Evolutionary conservation across 2,888 invertebrate species (phyloP), one percentile per base, ranked within the genome.

Genomic region (Polylopha cassiicola): DNA sequence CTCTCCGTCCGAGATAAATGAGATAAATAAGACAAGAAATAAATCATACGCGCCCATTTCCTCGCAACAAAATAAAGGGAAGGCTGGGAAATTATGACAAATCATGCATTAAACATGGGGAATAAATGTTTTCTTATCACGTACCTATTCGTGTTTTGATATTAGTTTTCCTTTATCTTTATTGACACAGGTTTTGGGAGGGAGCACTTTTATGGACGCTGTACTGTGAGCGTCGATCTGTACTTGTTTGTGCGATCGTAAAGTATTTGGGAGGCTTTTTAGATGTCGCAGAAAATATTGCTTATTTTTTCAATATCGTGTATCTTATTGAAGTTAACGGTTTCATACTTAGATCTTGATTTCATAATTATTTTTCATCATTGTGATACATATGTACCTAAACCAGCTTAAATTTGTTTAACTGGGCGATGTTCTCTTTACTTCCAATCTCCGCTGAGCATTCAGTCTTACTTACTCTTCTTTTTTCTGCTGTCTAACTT

Each of bases 121-220:
- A 84, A 85, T 85, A 84, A 85, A 85, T 85, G 85, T 85, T 85
- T 84, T 84, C 85, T 84, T 84, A 85, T 84, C 85, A 85, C 85
- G 85, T 84, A 76, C 80, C 82, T 84, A 82, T 78, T 81, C 76
- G 76, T 82, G 82, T 80, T 84, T 77, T 76, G 78, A 82, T 84
- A 85, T 85, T 84, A 84, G 84, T 84, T 84, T 80, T 75, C 74
- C 79, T 81, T 84, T 85, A 84, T 85, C 84, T 84, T 81, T 82
- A 82, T 84, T 81, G 85, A 81, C 84, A 79, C 84, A 84, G 84
- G 80, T 81, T 82, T 76, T 62, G 64, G 71, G 61, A 66, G 73
- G 76, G 73, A 69, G 68, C 65, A 64, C 66, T 71, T 73, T 81
- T 80, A 80, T 73, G 67, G 65, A 55, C 61, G 61, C 55, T 58